Base-by-base conservation (phyloP, 2,888 invertebrate species). In the Drepana falcataria region DNA sequence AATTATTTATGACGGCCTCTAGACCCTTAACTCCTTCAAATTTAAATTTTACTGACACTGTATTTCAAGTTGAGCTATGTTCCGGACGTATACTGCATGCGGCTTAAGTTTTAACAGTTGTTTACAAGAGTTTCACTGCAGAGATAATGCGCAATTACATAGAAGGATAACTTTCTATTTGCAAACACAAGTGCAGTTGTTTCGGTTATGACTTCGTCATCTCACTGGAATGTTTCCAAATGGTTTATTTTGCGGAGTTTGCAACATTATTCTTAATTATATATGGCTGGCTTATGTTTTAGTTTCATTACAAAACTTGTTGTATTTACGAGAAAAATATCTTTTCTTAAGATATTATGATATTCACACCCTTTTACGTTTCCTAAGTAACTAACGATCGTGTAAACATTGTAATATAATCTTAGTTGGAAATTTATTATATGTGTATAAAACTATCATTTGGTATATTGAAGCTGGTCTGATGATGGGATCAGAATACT, bases 1-100 rank as follows among this genome's bases (percentile, higher is more conserved):
- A 74, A 74, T 75, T 69, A 75, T 77, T 79, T 77, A 77, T 73
- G 66, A 64, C 63, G 66, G 35, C 49, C 49, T 9, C n/a, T 48
- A 48, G 35, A 35, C 35, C 48, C 48, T 37, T 37, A 53, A 49
- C 48, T 53, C 41, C 37, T 44, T 44, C 44, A 53, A 53, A 53
- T 56, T 56, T 48, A 47, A 41, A 48, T 48, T 51, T 41, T 41
- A 56, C 56, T 37, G 51, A 53, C 51, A 51, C 48, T 51, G 53
- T 53, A 51, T 53, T 56, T 34, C 40, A 37, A 44, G 56, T 56
- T 53, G 48, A 51, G 51, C 53, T 49, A 48, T 56, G 53, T 51
- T 48, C 48, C 53, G 48, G 48, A 53, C 56, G 49, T 52, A 52
- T 54, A 51, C 48, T 49, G 40, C 48, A 48, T 49, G 49, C 53